Evolutionary conservation across 2,888 invertebrate genomes (phyloP).

Genomic region (Neoascia interrupta): DNA sequence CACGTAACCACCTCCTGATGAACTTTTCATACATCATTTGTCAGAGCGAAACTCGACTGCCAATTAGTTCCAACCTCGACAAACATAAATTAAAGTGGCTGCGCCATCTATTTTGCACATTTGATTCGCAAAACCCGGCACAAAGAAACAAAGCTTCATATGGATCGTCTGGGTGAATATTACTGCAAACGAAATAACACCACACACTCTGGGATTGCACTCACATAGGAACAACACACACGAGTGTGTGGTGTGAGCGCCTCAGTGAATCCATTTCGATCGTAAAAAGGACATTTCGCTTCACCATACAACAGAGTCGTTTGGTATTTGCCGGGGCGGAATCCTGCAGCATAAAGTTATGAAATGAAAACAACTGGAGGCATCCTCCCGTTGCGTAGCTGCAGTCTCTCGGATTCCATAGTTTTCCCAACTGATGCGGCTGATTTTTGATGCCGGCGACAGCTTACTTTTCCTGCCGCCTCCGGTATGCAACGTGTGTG

Average conservation of each 20-base stretch:
- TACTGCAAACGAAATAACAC: constrained; percentile 25
- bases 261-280: constrained; percentile 29
- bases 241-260: constrained; percentile 29
- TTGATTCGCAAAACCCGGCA: constrained; percentile 21
- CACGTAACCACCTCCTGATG: not conserved
- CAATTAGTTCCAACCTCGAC: constrained; percentile 19
- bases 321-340: constrained; percentile 1
- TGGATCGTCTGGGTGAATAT: constrained; percentile 16
- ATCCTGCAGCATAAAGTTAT: constrained; percentile 19
- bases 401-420: not conserved
- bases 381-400: constrained; percentile 13
- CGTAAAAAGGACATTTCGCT: constrained; percentile 46
- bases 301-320: constrained; percentile 32
- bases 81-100: constrained; percentile 6
- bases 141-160: constrained; percentile 33
- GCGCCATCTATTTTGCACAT: constrained; percentile 11
- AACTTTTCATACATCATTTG: constrained; percentile 25
- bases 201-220: not conserved
- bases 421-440: not conserved
- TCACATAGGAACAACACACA: constrained; percentile 5
- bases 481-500: too few species aligned
- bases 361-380: constrained; percentile 19
- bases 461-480: too few species aligned
- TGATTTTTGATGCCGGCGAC: too few species aligned
- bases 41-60: constrained; percentile 13